phyloP scores from a whole-genome alignment of 2,888 invertebrate genomes.

The Thecophora atra region DNA sequence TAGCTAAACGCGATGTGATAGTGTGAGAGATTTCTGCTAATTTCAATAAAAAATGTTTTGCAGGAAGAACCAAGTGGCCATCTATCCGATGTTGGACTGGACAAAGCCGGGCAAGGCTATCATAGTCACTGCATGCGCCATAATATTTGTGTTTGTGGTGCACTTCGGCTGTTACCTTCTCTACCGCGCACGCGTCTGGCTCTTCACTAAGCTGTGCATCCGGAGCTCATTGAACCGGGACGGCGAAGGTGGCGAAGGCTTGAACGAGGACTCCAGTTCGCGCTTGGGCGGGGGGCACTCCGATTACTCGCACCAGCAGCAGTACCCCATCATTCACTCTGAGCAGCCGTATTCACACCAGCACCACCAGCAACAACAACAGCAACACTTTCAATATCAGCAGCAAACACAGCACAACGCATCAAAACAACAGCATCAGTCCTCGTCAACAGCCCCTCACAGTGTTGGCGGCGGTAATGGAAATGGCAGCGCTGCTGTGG shows the following conservation, averaged over 20 bases:
- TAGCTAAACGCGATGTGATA: too few relatives aligned
- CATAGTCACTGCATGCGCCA: constrained; percentile 70
- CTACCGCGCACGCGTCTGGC: constrained; percentile 67
- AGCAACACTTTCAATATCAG: constrained; percentile 43
- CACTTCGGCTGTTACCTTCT: constrained; percentile 71
- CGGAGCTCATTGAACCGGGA: constrained; percentile 64
- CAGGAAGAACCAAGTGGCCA: constrained; percentile 72
- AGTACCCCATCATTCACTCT: constrained; percentile 59
- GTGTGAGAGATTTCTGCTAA: too few relatives aligned
- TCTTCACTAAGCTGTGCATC: constrained; percentile 65
- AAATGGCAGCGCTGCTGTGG: constrained; percentile 13
- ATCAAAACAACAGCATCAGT: constrained; percentile 42
- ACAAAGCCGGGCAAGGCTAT: constrained; percentile 71
- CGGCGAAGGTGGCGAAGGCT: constrained; percentile 63
- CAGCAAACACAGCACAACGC: constrained; percentile 42
- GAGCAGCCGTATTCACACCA: constrained; percentile 55
- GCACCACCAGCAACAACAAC: constrained; percentile 48
- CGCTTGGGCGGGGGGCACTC: constrained; percentile 56
- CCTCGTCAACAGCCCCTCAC: neutral
- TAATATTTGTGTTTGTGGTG: constrained; percentile 70
- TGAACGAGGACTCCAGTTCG: constrained; percentile 62
- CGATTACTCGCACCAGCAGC: constrained; percentile 63
- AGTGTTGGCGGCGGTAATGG: constrained; percentile 6
- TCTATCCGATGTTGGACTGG: constrained; percentile 85
- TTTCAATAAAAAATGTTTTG: neutral